Percentiles rank a stretch among this genome's conserved stretches.
Conservation (phyloP, 1,140 invertebrate genomes). For the Rhynchophorus ferrugineus region DNA sequence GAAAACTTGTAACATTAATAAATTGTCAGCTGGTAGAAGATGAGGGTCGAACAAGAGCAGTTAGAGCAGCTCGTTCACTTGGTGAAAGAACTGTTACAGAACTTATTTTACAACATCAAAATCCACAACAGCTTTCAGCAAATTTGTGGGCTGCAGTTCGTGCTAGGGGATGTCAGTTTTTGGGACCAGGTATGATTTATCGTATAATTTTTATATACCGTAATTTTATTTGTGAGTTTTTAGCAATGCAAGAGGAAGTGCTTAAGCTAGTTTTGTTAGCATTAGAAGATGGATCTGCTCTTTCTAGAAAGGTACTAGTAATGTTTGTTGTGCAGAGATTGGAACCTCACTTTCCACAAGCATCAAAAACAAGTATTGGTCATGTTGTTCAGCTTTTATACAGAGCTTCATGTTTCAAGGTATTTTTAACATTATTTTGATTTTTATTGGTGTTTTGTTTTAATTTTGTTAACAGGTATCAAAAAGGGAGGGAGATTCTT, state of each 20-base stretch:
- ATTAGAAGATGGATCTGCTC: conserved; percentile 91
- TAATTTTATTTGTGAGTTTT: conserved; percentile 15
- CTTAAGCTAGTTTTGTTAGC: conserved; percentile 88
- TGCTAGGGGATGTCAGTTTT: conserved; percentile 94
- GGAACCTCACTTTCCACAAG: conserved; percentile 92
- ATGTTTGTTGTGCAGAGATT: conserved; percentile 97
- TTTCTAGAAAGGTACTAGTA: conserved; percentile 94
- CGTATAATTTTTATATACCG: background rate
- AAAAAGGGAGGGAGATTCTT: conserved; percentile 95
- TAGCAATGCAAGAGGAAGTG: conserved; percentile 97
- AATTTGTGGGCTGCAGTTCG: conserved; percentile 96
- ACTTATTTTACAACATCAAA: conserved; percentile 89
- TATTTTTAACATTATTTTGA: conserved; percentile 38
- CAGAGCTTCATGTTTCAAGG: conserved; percentile 96
- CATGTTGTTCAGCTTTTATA: conserved; percentile 98
- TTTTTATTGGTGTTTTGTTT: conserved; percentile 5
- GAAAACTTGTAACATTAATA: conserved; percentile 85
- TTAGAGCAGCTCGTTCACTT: conserved; percentile 79
- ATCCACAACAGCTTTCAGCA: conserved; percentile 83
- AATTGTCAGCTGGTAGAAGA: conserved; percentile 89
- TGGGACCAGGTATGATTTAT: conserved; percentile 76
- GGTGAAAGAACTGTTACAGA: conserved; percentile 94
- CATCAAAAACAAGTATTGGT: conserved; percentile 96
- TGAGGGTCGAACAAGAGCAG: conserved; percentile 72
- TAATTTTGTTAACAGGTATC: conserved; percentile 60